These are phyloP conservation scores for Xerus inauris DNA, from an alignment of 2,113 vertebrate species.

Conservation along the genomic window DNA sequence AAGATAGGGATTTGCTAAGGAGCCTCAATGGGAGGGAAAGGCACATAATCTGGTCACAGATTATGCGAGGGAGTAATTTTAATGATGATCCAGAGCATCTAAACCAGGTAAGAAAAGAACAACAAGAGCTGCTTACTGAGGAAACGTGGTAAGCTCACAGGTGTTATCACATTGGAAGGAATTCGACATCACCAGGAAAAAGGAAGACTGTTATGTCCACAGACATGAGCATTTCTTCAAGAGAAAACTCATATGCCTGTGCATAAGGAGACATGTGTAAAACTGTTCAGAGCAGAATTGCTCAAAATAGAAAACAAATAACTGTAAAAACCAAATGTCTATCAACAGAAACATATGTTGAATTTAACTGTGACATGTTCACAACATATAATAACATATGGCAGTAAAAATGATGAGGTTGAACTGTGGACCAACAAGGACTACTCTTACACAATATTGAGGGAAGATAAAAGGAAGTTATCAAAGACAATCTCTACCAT, in stretches of 20 bases:
- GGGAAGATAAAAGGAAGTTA: neutral
- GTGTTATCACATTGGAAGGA: neutral
- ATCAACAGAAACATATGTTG: neutral
- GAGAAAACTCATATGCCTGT: neutral
- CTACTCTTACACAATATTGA: too few species aligned
- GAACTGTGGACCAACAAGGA: neutral
- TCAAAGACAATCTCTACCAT: neutral
- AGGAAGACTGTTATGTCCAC: accelerated
- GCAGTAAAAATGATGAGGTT: neutral
- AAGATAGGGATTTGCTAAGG: neutral
- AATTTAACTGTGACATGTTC: neutral
- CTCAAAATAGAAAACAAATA: neutral
- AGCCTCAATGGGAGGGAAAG: neutral
- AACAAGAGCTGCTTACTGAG: too few species aligned
- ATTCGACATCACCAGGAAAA: neutral
- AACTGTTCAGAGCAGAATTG: neutral
- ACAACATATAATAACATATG: neutral
- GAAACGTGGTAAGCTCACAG: neutral
- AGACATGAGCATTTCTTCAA: neutral
- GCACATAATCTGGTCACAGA: neutral
- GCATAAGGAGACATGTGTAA: neutral
- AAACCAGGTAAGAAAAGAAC: neutral
- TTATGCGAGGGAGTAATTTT: neutral
- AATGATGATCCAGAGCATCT: neutral
- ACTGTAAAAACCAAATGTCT: neutral